A percentile compares a stretch with the other conserved stretches of the same genome.
Evolutionary conservation across 2,888 invertebrate genomes (phyloP).

Genomic region (Apomyelois bistriatella): DNA sequence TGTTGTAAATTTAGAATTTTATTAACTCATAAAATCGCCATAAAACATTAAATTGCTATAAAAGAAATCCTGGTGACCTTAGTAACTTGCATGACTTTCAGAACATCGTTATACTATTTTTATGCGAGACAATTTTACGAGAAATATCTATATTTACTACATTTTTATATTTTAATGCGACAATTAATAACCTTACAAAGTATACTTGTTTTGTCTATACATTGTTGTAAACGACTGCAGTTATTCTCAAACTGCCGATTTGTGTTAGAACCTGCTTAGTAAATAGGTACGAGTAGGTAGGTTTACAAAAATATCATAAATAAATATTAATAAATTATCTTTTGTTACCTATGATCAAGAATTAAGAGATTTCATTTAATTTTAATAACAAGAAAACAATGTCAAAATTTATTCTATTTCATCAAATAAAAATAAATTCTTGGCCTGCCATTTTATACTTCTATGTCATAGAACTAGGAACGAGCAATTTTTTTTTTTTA

Average conservation of each 20-base stretch:
- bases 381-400: too few species aligned
- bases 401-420: too few species aligned
- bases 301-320: too few species aligned
- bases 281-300: too few species aligned
- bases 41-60: slow-evolving; percentile 18
- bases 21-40: slow-evolving; percentile 22
- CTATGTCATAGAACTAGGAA: too few species aligned
- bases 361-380: too few species aligned
- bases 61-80: slow-evolving; percentile 23
- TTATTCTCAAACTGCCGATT: slow-evolving; percentile 6
- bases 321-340: too few species aligned
- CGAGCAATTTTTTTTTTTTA: too few species aligned
- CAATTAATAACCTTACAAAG: slow-evolving; percentile 24
- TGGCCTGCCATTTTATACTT: too few species aligned
- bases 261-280: too few species aligned
- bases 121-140: slow-evolving; percentile 16
- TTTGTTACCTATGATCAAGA: too few species aligned
- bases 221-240: slow-evolving; percentile 16
- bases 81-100: slow-evolving; percentile 28
- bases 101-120: slow-evolving; percentile 29
- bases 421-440: too few species aligned
- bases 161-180: slow-evolving; percentile 18
- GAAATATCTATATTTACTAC: slow-evolving; percentile 24
- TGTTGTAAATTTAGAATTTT: slow-evolving; percentile 13
- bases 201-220: slow-evolving; percentile 16